phyloP scores from a whole-genome alignment of 2,113 vertebrate genomes.

The Rafetus swinhoei region DNA sequence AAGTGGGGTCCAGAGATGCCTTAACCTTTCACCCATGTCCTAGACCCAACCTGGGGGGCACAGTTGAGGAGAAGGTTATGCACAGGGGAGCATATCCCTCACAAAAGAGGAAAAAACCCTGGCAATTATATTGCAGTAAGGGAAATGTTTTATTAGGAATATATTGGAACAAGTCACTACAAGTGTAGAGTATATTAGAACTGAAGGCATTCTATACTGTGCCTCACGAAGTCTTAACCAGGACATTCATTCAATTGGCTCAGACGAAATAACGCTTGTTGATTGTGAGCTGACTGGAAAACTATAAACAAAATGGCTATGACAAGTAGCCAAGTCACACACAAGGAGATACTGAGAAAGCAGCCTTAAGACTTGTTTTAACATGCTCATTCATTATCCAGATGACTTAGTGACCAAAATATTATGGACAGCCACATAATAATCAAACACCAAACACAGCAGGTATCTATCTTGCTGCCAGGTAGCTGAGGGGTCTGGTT shows the following conservation, averaged over 20 bases:
- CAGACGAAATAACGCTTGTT: accelerated
- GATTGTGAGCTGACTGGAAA: background rate
- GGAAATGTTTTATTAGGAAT: background rate
- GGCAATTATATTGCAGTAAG: accelerated
- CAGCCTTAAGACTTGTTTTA: background rate
- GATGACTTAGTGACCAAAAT: background rate
- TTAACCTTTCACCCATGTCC: background rate
- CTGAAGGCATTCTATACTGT: accelerated
- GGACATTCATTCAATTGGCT: accelerated
- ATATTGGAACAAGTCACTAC: accelerated
- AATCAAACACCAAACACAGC: background rate
- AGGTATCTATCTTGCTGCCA: background rate
- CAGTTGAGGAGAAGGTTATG: background rate
- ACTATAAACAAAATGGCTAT: background rate
- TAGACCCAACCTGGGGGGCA: background rate
- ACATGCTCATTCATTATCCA: background rate
- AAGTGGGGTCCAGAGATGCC: background rate
- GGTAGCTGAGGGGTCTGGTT: background rate
- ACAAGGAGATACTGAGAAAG: background rate
- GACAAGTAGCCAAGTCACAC: background rate
- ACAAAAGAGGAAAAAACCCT: accelerated
- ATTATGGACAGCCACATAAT: background rate
- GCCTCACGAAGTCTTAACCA: accelerated
- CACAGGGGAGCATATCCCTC: background rate
- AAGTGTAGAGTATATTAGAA: background rate